These are phyloP conservation scores for Triplophysa tibetana DNA, from an alignment of 2,113 vertebrate species.

Conservation along the genomic window DNA sequence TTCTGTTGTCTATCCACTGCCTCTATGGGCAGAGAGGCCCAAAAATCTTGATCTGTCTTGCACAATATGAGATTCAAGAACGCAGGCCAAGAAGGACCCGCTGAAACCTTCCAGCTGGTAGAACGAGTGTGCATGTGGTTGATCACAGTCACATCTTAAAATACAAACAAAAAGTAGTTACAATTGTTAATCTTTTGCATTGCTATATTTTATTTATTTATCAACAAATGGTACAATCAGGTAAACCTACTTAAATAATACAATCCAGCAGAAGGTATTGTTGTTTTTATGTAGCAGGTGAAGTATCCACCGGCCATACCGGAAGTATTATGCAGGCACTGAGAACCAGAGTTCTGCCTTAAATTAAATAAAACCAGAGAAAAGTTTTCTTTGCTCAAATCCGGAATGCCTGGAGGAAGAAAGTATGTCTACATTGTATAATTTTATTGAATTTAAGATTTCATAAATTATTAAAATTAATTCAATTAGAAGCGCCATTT, in stretches of 20 bases:
- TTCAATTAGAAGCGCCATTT: neutral
- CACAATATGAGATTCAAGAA: constrained; percentile 48
- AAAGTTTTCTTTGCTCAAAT: constrained; percentile 16
- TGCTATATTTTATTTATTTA: neutral
- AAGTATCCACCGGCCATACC: constrained; percentile 55
- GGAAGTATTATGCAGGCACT: constrained; percentile 54
- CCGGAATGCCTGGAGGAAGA: constrained; percentile 47
- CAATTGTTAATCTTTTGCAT: neutral
- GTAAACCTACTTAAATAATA: constrained; percentile 55
- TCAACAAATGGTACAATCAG: neutral
- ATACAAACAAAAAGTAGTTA: neutral
- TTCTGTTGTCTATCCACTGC: neutral
- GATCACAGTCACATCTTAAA: constrained; percentile 41
- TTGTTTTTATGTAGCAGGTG: constrained; percentile 37
- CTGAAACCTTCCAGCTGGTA: constrained; percentile 33
- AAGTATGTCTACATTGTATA: neutral
- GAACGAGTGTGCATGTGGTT: constrained; percentile 40
- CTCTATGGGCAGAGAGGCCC: constrained; percentile 33
- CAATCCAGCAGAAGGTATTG: constrained; percentile 44
- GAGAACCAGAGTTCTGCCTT: constrained; percentile 53
- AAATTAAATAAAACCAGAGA: constrained; percentile 47
- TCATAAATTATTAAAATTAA: neutral
- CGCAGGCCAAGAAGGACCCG: constrained; percentile 31
- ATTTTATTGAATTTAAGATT: too few species aligned
- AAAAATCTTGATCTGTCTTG: constrained; percentile 32